These are phyloP conservation scores for Sebastes iracundus DNA, from an alignment of 2,797 vertebrate genomes.

Conservation along the genomic window DNA sequence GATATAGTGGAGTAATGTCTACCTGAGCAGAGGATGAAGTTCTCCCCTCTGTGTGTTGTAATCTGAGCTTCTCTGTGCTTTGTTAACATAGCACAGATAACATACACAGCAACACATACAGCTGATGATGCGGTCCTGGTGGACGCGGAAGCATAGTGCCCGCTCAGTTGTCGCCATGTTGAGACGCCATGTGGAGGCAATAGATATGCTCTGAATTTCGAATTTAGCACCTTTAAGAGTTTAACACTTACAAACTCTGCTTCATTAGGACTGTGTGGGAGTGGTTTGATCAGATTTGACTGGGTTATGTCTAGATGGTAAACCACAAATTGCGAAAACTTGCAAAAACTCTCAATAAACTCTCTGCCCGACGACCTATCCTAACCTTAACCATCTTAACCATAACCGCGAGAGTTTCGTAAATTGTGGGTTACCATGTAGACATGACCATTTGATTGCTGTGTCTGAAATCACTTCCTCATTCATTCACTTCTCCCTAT, in stretches of 20 bases:
- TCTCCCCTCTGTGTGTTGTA: neutral
- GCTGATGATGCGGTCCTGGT: accelerated
- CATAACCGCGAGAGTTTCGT: neutral
- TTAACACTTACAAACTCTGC: neutral
- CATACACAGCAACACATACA: no score
- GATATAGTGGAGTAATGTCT: neutral
- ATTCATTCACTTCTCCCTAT: neutral
- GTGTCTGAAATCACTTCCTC: neutral
- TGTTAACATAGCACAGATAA: neutral
- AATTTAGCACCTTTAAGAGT: neutral
- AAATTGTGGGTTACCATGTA: neutral
- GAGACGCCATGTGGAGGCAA: no score
- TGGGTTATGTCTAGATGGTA: neutral
- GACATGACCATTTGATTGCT: no score
- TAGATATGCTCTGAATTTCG: neutral
- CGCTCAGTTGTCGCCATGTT: no score
- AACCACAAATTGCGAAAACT: neutral
- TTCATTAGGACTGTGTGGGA: neutral
- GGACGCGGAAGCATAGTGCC: neutral
- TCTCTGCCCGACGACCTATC: neutral
- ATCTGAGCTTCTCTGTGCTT: neutral
- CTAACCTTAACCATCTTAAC: neutral
- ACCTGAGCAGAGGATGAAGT: neutral
- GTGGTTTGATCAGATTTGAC: neutral
- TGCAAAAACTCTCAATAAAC: neutral